A percentile compares a stretch with the other conserved stretches of the same genome.
Evolutionary conservation across 1,140 invertebrate genomes (phyloP).

Genomic region (Ceratosolen solmsi): DNA sequence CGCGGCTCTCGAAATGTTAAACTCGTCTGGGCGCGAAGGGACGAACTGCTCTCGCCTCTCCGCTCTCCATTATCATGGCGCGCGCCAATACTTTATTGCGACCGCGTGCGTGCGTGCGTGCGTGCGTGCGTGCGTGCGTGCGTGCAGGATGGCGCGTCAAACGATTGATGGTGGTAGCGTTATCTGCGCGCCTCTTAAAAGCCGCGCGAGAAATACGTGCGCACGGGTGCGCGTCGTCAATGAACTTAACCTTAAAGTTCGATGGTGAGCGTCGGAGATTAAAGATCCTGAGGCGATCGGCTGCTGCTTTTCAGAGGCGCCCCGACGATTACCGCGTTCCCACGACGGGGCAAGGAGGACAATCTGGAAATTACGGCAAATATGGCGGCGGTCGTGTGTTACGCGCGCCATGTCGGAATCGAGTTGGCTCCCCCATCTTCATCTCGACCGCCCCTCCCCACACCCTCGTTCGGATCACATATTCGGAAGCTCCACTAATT

Average conservation of each 20-base stretch:
- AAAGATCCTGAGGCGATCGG: not conserved
- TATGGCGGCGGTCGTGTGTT: conserved; percentile 66
- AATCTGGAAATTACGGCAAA: conserved; percentile 45
- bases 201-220: not conserved
- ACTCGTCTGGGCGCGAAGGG: too few relatives aligned
- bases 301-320: too few relatives aligned
- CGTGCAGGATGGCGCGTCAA: not conserved
- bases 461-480: too few relatives aligned
- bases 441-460: not conserved
- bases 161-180: not conserved
- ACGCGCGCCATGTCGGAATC: conserved; percentile 65
- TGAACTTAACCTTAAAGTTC: conserved; percentile 4
- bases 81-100: not conserved
- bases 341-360: too few relatives aligned
- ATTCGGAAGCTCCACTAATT: not conserved
- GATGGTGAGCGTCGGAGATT: conserved; percentile 4
- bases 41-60: too few relatives aligned
- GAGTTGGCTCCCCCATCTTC: not conserved
- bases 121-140: not conserved
- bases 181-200: conserved; percentile 6
- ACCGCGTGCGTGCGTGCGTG: not conserved
- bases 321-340: too few relatives aligned
- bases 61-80: not conserved
- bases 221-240: not conserved
- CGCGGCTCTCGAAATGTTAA: too few relatives aligned